Evolutionary conservation across 1,140 invertebrate species (phyloP).

Genomic region (Drosophila paulistorum): DNA sequence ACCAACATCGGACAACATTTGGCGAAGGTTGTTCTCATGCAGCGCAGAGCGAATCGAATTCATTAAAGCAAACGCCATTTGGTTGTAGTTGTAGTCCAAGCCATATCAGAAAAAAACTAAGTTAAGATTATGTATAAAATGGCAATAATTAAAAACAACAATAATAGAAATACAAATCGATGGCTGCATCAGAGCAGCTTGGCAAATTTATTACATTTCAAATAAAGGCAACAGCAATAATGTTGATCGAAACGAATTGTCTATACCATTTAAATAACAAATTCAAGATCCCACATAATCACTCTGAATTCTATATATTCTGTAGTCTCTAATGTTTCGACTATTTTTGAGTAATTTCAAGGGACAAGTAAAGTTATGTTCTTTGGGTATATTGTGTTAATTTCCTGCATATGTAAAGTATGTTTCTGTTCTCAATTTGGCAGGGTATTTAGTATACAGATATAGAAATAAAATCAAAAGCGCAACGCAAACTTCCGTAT

Average conservation of each 20-base stretch:
- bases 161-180: slow-evolving; percentile 61
- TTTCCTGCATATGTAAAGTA: too few relatives aligned
- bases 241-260: neutral
- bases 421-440: neutral
- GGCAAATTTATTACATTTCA: slow-evolving; percentile 68
- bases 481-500: slow-evolving; percentile 75
- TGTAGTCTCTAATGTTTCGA: too few relatives aligned
- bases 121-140: slow-evolving; percentile 45
- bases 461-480: slow-evolving; percentile 35
- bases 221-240: slow-evolving; percentile 27
- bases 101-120: slow-evolving; percentile 54
- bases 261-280: neutral
- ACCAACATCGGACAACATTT: slow-evolving; percentile 33
- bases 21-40: slow-evolving; percentile 75
- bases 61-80: neutral
- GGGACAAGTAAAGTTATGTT: too few relatives aligned
- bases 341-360: too few relatives aligned
- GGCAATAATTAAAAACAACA: slow-evolving; percentile 68
- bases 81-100: slow-evolving; percentile 32
- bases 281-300: too few relatives aligned
- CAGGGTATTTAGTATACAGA: too few relatives aligned
- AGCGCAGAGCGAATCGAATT: slow-evolving; percentile 59
- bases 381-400: too few relatives aligned
- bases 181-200: slow-evolving; percentile 55
- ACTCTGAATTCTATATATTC: too few relatives aligned